Base-by-base conservation (phyloP, 2,797 vertebrate species). In the Chaunax sp. region DNA sequence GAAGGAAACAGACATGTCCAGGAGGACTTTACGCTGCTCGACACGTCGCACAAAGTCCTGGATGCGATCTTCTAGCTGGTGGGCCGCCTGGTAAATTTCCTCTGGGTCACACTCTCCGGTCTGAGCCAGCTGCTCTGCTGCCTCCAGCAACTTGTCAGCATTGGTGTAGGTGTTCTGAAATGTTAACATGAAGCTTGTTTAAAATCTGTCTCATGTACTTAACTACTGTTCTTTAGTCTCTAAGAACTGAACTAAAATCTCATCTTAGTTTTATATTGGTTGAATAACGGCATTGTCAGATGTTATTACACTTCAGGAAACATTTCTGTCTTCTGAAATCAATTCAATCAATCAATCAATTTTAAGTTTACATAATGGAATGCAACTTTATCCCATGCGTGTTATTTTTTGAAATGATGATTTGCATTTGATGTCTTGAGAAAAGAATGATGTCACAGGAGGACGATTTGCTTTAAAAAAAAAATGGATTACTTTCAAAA, bases 1-100 rank as follows among this genome's bases (percentile, higher is more conserved):
- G 79, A 99, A 99, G 51, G 97, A 96, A 65, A 99, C 98, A 0
- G 98, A 99, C 97, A 99, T 99, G 91, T 98, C 97, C 78, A 99
- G 89, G 18, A 99, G 92, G 81, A 98, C 92, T 91, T 98, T 98
- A 7, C 98, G 95, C 35, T 98, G 97, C 82, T 99, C 97, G 1
- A 99, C 98, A 0, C 98, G 95, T 16, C 97, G 91, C 38, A 98
- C 97, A 66, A 99, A 99, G 87, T 99, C 98, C 91, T 99, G 98
- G 80, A 99, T 98, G 51, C 97, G 92, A 85, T 99, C 97, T 71
- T 99, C 97, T 0, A 99, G 92, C 86, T 98, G 97, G 89, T 97
- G 98, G 61, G 97, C 98, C 14, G 98, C 98, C 90, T 99, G 97
- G 88, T 97, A 98, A 53, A 99, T 99, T 89, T 99, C 97, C 83